Percentiles rank a stretch among this genome's conserved stretches.
Evolutionary conservation across 1,140 invertebrate genomes (phyloP).

Genomic region (Hermetia illucens): DNA sequence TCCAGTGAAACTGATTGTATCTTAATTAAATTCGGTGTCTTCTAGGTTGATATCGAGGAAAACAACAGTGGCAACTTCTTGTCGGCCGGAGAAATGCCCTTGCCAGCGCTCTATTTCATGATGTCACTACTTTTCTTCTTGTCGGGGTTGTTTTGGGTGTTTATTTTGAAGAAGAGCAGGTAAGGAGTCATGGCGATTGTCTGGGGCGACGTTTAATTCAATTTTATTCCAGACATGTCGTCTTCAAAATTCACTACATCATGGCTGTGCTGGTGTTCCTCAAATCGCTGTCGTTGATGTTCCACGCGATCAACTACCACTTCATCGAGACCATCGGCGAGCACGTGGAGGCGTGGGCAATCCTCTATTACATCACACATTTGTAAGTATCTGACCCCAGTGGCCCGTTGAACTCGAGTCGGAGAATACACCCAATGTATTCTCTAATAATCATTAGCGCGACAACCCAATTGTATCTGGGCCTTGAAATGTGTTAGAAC

Average conservation of each 20-base stretch:
- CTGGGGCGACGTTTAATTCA: neutral
- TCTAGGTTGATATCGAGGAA: constrained; percentile 69
- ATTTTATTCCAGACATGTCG: constrained; percentile 47
- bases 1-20: neutral
- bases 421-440: neutral
- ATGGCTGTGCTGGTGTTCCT: constrained; percentile 91
- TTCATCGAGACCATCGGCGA: constrained; percentile 89
- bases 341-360: constrained; percentile 93
- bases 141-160: constrained; percentile 83
- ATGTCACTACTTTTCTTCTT: constrained; percentile 84
- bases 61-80: constrained; percentile 79
- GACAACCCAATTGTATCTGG: too few relatives aligned
- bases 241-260: constrained; percentile 93
- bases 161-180: constrained; percentile 73
- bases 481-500: too few relatives aligned
- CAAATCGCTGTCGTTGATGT: constrained; percentile 83
- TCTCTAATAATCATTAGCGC: too few relatives aligned
- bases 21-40: too few relatives aligned
- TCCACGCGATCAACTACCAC: constrained; percentile 94
- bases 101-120: constrained; percentile 83
- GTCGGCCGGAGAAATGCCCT: constrained; percentile 93
- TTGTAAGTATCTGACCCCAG: constrained; percentile 43
- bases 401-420: neutral
- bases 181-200: constrained; percentile 33
- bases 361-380: constrained; percentile 93